phyloP scores from a whole-genome alignment of 2,113 vertebrate species.

The Thinocorus orbignyianus region DNA sequence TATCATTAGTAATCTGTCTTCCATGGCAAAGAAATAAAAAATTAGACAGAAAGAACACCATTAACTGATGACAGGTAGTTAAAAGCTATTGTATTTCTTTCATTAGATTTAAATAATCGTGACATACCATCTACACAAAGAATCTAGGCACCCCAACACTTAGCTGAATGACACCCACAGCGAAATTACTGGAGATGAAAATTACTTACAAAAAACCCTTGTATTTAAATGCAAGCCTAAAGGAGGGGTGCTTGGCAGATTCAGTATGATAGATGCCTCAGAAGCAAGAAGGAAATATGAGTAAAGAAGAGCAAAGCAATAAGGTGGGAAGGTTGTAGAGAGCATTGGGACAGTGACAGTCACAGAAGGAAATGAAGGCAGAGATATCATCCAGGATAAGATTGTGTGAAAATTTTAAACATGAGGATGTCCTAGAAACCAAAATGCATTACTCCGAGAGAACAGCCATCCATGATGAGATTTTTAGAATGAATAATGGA shows the following conservation, averaged over 20 bases:
- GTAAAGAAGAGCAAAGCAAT: not conserved
- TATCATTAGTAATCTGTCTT: not conserved
- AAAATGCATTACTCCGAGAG: not conserved
- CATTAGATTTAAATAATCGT: not conserved
- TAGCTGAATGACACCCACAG: accelerated
- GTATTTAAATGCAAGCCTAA: not conserved
- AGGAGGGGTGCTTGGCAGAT: not conserved
- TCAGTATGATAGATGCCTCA: not conserved
- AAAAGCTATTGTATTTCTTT: not conserved
- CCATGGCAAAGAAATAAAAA: not conserved
- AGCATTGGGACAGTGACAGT: not conserved
- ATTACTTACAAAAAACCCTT: not conserved
- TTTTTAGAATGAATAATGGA: not conserved
- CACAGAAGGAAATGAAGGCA: not conserved
- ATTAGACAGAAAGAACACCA: not conserved
- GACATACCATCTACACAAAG: not conserved
- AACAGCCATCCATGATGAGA: not conserved
- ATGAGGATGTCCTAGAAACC: not conserved
- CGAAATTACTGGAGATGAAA: not conserved
- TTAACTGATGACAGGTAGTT: not conserved
- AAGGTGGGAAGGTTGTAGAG: not conserved
- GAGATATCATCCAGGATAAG: not conserved
- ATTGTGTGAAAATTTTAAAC: not conserved
- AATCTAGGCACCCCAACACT: not conserved
- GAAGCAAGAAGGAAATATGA: not conserved